Percentiles rank a stretch among this genome's conserved stretches.
phyloP scores from a whole-genome alignment of 2,113 vertebrate genomes.

The Ahaetulla prasina region DNA sequence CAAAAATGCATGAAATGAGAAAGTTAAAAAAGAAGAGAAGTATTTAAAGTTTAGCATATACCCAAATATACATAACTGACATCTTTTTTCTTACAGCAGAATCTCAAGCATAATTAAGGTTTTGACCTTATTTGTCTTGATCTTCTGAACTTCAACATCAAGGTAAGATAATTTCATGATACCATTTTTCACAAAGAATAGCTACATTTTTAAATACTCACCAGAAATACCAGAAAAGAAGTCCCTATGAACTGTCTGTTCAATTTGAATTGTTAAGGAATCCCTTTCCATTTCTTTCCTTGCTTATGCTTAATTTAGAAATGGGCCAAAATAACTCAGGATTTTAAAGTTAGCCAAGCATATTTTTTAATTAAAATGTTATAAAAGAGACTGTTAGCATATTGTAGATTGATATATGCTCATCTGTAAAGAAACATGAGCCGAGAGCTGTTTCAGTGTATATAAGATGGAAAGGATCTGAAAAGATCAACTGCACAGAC shows the following conservation, averaged over 20 bases:
- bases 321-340: background rate
- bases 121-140: background rate
- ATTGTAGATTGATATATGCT: background rate
- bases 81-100: constrained; percentile 9
- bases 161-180: background rate
- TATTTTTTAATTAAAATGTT: background rate
- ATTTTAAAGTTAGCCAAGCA: background rate
- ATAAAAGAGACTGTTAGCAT: background rate
- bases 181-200: background rate
- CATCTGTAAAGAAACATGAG: background rate
- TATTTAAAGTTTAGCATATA: constrained; percentile 25
- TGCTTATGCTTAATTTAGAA: background rate
- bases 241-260: background rate
- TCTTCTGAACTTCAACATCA: background rate
- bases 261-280: background rate
- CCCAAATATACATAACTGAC: background rate
- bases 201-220: background rate
- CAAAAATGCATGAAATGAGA: constrained; percentile 6
- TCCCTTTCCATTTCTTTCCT: background rate
- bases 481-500: background rate
- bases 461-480: background rate
- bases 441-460: background rate
- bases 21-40: background rate
- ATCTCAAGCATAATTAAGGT: constrained; percentile 28
- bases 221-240: background rate